phyloP scores from a whole-genome alignment of 2,888 invertebrate species.

The Tipula confusa region DNA sequence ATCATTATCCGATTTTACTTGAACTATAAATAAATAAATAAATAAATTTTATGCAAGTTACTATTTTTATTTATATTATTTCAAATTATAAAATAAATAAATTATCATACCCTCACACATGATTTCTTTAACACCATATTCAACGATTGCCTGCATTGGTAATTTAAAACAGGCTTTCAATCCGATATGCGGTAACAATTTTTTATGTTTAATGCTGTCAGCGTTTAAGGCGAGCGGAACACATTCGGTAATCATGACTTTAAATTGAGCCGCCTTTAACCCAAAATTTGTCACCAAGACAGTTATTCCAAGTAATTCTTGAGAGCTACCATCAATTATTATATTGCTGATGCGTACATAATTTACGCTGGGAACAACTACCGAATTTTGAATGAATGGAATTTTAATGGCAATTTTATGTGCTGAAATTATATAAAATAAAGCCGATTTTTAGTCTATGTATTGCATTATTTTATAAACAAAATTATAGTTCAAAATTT shows the following conservation, averaged over 20 bases:
- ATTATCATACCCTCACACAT: conserved; percentile 39
- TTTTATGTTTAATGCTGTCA: not conserved
- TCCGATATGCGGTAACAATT: conserved; percentile 39
- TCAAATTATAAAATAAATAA: not conserved
- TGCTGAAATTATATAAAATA: conserved; percentile 39
- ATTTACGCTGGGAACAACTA: conserved; percentile 36
- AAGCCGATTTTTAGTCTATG: no score
- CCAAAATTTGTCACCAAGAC: conserved; percentile 42
- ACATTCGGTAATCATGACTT: conserved; percentile 41
- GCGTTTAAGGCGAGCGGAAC: conserved; percentile 36
- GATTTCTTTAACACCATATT: not conserved
- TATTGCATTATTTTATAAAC: no score
- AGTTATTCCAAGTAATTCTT: conserved; percentile 41
- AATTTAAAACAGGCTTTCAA: conserved; percentile 41
- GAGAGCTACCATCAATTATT: conserved; percentile 43
- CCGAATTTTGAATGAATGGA: conserved; percentile 42
- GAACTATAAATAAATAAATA: conserved; percentile 34
- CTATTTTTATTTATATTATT: no score
- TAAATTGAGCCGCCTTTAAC: conserved; percentile 37
- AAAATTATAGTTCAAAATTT: no score
- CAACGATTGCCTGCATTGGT: conserved; percentile 38
- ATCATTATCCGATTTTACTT: conserved; percentile 34
- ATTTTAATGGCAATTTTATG: conserved; percentile 42
- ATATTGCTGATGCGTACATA: conserved; percentile 41
- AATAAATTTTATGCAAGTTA: not conserved